phyloP scores from a whole-genome alignment of 2,113 vertebrate genomes.

The Tonatia bakeri region DNA sequence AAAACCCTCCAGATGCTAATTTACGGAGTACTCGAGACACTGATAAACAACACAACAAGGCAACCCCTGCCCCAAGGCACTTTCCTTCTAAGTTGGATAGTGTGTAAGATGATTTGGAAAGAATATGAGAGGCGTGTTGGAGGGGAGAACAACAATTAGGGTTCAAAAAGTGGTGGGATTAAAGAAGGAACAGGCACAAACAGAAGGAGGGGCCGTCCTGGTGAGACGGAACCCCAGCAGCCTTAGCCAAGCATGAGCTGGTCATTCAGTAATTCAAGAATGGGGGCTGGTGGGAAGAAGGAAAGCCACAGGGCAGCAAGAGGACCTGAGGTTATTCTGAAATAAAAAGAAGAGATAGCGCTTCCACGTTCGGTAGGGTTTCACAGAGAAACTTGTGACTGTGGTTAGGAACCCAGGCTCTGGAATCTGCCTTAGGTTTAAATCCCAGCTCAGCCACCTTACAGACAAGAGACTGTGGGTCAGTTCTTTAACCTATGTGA shows the following conservation, averaged over 20 bases:
- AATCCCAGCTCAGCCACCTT: neutral
- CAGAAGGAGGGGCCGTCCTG: neutral
- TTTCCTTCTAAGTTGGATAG: conserved; percentile 26
- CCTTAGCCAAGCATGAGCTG: neutral
- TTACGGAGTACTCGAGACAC: conserved; percentile 51
- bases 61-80: conserved; percentile 32
- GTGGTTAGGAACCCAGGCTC: neutral
- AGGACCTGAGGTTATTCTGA: neutral
- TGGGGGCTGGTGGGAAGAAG: neutral
- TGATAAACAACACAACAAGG: conserved; percentile 17
- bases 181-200: neutral
- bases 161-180: conserved; percentile 18
- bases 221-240: neutral
- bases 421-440: neutral
- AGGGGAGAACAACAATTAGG: conserved; percentile 40
- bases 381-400: neutral
- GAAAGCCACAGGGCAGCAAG: neutral
- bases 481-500: neutral
- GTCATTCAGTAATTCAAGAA: neutral
- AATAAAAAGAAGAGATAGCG: neutral
- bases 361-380: neutral
- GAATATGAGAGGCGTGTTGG: conserved; percentile 20
- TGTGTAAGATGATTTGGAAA: neutral
- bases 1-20: conserved; percentile 46
- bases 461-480: neutral